phyloP scores from a whole-genome alignment of 30 jellyfish, hydroid and myxozoan genomes.

The Hydractinia symbiolongicarpus region DNA sequence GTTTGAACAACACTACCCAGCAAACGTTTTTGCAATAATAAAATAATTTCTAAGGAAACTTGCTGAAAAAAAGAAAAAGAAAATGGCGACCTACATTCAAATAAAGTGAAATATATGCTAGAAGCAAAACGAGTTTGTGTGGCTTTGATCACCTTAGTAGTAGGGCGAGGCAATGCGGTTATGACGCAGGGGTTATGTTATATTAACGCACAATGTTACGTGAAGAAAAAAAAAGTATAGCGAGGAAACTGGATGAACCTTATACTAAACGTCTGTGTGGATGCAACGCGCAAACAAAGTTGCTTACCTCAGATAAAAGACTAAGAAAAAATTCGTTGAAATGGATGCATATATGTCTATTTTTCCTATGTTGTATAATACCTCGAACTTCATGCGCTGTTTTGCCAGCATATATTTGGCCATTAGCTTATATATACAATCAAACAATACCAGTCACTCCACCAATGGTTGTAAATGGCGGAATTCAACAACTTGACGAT shows the following conservation, averaged over 20 bases:
- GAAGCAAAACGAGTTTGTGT: too few species aligned
- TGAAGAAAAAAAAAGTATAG: too few species aligned
- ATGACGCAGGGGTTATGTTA: too few species aligned
- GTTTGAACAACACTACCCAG: constrained; percentile 12
- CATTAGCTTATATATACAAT: constrained; percentile 69
- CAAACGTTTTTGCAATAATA: neutral
- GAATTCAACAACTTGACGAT: constrained; percentile 36
- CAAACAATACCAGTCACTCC: constrained; percentile 82
- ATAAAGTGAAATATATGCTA: neutral
- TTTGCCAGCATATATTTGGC: constrained; percentile 88
- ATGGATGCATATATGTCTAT: neutral
- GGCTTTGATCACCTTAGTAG: too few species aligned
- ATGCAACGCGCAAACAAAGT: too few species aligned
- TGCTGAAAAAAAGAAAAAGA: neutral
- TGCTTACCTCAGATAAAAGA: too few species aligned
- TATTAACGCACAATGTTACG: too few species aligned
- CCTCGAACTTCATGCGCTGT: constrained; percentile 14
- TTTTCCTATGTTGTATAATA: too few species aligned
- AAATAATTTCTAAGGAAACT: neutral
- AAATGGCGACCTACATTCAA: neutral
- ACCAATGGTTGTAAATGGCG: constrained; percentile 84
- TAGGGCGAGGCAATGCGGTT: too few species aligned
- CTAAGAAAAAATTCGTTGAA: neutral
- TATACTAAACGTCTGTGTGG: too few species aligned
- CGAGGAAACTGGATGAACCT: too few species aligned